Evolutionary conservation across 2,888 invertebrate genomes (phyloP).

Genomic region (Drosophila lutescens): DNA sequence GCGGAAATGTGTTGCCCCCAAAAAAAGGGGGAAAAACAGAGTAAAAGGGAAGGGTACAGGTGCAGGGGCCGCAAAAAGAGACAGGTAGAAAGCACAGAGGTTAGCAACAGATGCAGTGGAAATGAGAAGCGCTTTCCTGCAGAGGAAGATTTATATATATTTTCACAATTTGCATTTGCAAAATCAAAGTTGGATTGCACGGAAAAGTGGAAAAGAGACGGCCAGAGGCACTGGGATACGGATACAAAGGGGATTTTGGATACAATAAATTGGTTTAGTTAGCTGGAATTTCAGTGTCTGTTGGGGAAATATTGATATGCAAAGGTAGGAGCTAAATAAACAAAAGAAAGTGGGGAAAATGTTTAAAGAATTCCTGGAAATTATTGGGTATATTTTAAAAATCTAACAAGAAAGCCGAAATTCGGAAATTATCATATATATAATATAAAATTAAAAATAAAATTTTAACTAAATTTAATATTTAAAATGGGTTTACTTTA

Average conservation of each 20-base stretch:
- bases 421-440: background rate
- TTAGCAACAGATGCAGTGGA: conserved; percentile 42
- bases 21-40: conserved; percentile 3
- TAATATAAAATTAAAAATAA: background rate
- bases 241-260: conserved; percentile 24
- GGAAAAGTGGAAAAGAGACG: conserved; percentile 6
- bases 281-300: conserved; percentile 10
- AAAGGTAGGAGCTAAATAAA: conserved; percentile 9
- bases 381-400: background rate
- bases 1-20: conserved; percentile 49
- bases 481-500: background rate
- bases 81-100: conserved; percentile 2
- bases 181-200: conserved; percentile 39
- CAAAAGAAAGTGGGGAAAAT: background rate
- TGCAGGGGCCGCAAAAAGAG: background rate
- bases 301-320: conserved; percentile 23
- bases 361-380: conserved; percentile 4
- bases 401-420: background rate
- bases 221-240: conserved; percentile 13
- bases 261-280: conserved; percentile 41
- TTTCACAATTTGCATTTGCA: conserved; percentile 42
- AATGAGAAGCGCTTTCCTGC: conserved; percentile 27
- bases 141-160: conserved; percentile 16
- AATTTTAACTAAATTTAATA: background rate
- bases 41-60: conserved; percentile 10